Evolutionary conservation across 2,113 vertebrate genomes (phyloP), one percentile per base, ranked within the genome.

Genomic region (Elachura formosa): DNA sequence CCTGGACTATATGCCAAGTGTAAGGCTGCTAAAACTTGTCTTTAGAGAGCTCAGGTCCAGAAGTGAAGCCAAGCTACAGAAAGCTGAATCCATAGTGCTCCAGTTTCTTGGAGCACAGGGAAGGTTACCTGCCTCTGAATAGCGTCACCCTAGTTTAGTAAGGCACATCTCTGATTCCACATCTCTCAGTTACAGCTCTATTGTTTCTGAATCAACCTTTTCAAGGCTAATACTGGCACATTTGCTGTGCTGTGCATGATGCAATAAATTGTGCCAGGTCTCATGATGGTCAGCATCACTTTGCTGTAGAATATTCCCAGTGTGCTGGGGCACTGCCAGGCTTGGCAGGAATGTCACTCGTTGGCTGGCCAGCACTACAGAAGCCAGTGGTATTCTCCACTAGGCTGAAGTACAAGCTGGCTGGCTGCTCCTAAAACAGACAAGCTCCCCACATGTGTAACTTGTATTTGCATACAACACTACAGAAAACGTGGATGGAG

Each of bases 281-380:
- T 77, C 19, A 15, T 24, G 25, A 18, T 34, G 11, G 40, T 55
- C 73, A 68, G 41, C 49, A 78, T n/a, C 61, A 84, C 31, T 83
- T 83, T 43, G 54, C 68, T 61, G 14, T 11, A 69, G 46, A 59
- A 6, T 46, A 76, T 54, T 89, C 71, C 31, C 1, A 0, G 0
- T 33, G 29, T 31, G 21, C 46, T 67, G 84, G 49, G 21, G 8
- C 58, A 68, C 26, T 51, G 73, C 51, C 12, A 36, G 45, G n/a
- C 56, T 43, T 55, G 59, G 22, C 54, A 69, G 69, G 8, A 77
- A 56, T 2, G 3, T 11, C 36, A 64, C 9, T 61, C 0, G 0
- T 45, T 51, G n/a, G 36, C 34, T 69, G 49, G 64, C 36, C 59
- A 81, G 29, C 40, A 16, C 51, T 59, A 26, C 13, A 41, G 34